phyloP scores from a whole-genome alignment of 2,797 vertebrate species.

The Echiichthys vipera region DNA sequence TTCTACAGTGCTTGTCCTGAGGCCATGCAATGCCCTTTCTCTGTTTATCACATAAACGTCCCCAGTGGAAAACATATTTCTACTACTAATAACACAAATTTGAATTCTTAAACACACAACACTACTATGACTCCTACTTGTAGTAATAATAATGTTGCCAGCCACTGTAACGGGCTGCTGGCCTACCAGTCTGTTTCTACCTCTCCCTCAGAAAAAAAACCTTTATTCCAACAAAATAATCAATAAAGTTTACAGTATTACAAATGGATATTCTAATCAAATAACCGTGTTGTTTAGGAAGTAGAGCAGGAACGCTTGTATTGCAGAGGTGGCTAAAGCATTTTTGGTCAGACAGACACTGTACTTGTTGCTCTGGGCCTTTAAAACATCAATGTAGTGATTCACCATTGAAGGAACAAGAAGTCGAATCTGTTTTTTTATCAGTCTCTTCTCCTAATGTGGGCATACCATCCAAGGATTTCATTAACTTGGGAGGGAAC shows the following conservation, averaged over 20 bases:
- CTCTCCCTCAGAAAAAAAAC: background rate
- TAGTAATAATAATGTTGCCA: background rate
- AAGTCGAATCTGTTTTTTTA: conserved; percentile 47
- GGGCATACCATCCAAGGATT: conserved; percentile 72
- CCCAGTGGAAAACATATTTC: conserved; percentile 26
- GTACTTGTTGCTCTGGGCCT: background rate
- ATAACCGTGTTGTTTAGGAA: background rate
- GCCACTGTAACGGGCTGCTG: background rate
- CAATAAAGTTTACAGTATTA: background rate
- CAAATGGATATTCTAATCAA: background rate
- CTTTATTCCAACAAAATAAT: background rate
- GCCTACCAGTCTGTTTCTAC: background rate
- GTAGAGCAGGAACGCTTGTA: background rate
- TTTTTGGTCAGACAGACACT: conserved; percentile 19
- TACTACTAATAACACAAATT: conserved; percentile 35
- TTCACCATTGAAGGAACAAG: conserved; percentile 12
- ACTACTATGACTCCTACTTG: background rate
- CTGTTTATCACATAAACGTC: conserved; percentile 41
- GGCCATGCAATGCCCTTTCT: conserved; percentile 41
- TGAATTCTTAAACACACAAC: background rate
- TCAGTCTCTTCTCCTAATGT: conserved; percentile 62
- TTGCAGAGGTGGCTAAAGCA: background rate
- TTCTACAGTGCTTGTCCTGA: conserved; percentile 38
- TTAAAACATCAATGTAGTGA: conserved; percentile 13
- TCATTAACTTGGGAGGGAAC: conserved; percentile 77